Percentiles rank a stretch among this genome's conserved stretches.
These are phyloP conservation scores for Micropterix aruncella DNA, from an alignment of 2,888 invertebrate genomes.

Conservation along the genomic window DNA sequence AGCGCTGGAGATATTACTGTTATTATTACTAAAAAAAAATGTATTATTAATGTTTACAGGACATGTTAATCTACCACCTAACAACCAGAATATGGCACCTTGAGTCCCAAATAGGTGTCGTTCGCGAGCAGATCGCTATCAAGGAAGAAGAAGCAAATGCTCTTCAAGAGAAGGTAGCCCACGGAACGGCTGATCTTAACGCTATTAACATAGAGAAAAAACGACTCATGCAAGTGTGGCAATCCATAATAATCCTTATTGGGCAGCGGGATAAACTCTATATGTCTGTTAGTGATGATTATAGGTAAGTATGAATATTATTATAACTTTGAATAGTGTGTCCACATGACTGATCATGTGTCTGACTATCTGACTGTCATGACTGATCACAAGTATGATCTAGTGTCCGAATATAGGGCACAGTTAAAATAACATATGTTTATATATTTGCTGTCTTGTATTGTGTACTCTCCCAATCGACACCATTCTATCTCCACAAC, in stretches of 20 bases:
- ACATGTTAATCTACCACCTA: constrained; percentile 51
- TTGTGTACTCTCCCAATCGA: too few species aligned
- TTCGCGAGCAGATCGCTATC: constrained; percentile 48
- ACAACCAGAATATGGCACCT: constrained; percentile 56
- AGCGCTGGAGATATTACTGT: neutral
- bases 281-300: constrained; percentile 43
- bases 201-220: constrained; percentile 55
- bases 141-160: constrained; percentile 48
- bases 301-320: constrained; percentile 42
- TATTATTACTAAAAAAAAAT: neutral
- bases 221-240: constrained; percentile 58
- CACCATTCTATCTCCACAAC: too few species aligned
- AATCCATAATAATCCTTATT: constrained; percentile 56
- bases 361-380: too few species aligned
- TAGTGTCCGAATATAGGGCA: too few species aligned
- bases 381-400: too few species aligned
- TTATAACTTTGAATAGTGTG: too few species aligned
- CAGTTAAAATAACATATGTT: too few species aligned
- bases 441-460: too few species aligned
- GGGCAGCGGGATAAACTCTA: constrained; percentile 52
- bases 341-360: too few species aligned
- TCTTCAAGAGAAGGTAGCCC: constrained; percentile 42
- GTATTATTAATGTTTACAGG: constrained; percentile 29
- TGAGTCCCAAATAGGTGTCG: constrained; percentile 47
- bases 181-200: constrained; percentile 60